phyloP scores from a whole-genome alignment of 2,113 vertebrate species.

The Siniperca knerii region DNA sequence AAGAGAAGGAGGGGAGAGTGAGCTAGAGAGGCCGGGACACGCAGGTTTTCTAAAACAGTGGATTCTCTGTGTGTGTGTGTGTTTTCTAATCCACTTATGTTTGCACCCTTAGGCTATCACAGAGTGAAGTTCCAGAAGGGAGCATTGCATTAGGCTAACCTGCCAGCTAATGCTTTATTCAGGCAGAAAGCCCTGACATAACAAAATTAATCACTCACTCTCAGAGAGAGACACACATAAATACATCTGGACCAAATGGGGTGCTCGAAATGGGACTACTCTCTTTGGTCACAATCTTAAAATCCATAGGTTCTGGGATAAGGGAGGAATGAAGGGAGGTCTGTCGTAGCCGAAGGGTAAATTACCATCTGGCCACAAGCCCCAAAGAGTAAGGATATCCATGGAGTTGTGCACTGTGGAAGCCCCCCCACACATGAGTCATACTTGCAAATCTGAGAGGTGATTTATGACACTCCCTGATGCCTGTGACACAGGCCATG shows the following conservation, averaged over 20 bases:
- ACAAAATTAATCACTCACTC: slow-evolving; percentile 58
- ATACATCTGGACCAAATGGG: slow-evolving; percentile 32
- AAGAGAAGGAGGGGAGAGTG: not conserved
- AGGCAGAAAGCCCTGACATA: slow-evolving; percentile 35
- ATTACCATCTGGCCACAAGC: slow-evolving; percentile 51
- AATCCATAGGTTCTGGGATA: slow-evolving; percentile 21
- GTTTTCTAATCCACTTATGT: slow-evolving; percentile 74
- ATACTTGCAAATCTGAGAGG: slow-evolving; percentile 12
- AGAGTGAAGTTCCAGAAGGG: slow-evolving; percentile 61
- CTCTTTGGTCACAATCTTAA: slow-evolving; percentile 25
- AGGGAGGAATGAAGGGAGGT: not conserved
- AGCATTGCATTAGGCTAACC: slow-evolving; percentile 68
- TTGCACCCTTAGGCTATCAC: slow-evolving; percentile 64
- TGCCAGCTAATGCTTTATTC: slow-evolving; percentile 66
- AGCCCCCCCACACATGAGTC: slow-evolving; percentile 8
- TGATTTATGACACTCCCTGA: slow-evolving; percentile 58
- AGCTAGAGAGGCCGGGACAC: slow-evolving; percentile 10
- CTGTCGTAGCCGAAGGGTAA: slow-evolving; percentile 17
- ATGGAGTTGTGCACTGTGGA: not conserved
- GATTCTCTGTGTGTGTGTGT: slow-evolving; percentile 32
- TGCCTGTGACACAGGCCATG: slow-evolving; percentile 14
- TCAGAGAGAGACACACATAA: slow-evolving; percentile 42
- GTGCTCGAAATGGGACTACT: slow-evolving; percentile 23
- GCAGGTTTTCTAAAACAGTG: slow-evolving; percentile 46
- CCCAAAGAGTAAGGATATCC: slow-evolving; percentile 12